Conservation (phyloP, 2,888 invertebrate genomes). For the Meta bourneti region DNA sequence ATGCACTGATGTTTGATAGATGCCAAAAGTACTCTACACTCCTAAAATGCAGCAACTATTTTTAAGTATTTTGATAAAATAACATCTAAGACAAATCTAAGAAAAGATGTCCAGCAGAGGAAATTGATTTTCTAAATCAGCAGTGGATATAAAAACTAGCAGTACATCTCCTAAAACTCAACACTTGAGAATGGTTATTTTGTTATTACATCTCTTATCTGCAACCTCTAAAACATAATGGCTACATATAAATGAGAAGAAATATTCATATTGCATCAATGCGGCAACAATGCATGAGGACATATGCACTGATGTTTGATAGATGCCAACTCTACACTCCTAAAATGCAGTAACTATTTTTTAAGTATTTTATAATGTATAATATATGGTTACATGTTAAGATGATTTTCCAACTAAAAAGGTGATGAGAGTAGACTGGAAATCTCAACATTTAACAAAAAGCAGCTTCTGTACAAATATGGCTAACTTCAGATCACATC, state of each 20-base stretch:
- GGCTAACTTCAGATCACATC: too few species aligned
- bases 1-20: slow-evolving; percentile 31
- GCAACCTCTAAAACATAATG: background rate
- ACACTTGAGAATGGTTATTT: too few species aligned
- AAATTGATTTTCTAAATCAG: too few species aligned
- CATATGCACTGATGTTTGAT: slow-evolving; percentile 31
- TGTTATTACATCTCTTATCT: too few species aligned
- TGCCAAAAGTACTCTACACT: background rate
- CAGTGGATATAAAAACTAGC: too few species aligned
- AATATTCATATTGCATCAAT: slow-evolving; percentile 24
- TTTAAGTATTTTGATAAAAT: background rate
- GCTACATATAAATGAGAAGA: background rate
- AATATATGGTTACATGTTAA: too few species aligned
- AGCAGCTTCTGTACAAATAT: too few species aligned
- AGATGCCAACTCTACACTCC: background rate
- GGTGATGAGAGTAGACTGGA: too few species aligned
- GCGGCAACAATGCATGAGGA: slow-evolving; percentile 17
- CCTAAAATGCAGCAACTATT: background rate
- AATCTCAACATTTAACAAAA: too few species aligned
- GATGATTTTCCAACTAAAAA: background rate
- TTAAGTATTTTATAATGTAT: background rate
- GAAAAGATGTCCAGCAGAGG: background rate
- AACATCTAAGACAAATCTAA: background rate
- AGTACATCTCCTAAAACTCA: too few species aligned
- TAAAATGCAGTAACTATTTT: background rate